These are phyloP conservation scores for Sylvietta virens DNA, from an alignment of 2,113 vertebrate species.

Conservation along the genomic window DNA sequence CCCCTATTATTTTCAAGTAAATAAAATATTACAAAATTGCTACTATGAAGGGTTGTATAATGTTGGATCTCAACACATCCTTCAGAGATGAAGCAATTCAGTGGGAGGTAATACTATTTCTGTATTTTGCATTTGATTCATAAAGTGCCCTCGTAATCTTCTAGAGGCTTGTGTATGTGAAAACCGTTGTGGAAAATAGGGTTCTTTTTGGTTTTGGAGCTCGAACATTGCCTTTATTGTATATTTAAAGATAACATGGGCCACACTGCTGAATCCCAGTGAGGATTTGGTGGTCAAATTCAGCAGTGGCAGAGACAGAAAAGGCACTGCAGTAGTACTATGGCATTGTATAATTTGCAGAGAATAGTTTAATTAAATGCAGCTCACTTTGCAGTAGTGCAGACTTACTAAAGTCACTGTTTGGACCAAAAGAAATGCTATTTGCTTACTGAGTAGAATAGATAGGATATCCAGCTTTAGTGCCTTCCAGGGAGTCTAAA, in stretches of 20 bases:
- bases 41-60: background rate
- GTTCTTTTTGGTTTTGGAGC: background rate
- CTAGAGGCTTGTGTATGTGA: background rate
- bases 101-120: background rate
- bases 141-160: background rate
- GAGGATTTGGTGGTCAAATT: background rate
- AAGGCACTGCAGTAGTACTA: background rate
- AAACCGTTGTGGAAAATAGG: background rate
- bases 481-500: background rate
- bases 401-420: background rate
- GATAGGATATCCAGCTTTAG: background rate
- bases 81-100: constrained; percentile 26
- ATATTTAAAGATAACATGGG: background rate
- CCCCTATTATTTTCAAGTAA: constrained; percentile 36
- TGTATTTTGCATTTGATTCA: background rate
- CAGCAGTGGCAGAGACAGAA: background rate
- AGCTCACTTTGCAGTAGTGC: background rate
- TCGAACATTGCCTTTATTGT: background rate
- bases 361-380: background rate
- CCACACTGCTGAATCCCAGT: background rate
- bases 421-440: background rate
- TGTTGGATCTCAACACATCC: constrained; percentile 27
- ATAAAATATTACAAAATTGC: constrained; percentile 25
- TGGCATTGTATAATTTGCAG: background rate
- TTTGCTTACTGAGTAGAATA: background rate